Conservation (phyloP, 2,797 vertebrate genomes). For the Acipenser oxyrinchus region DNA sequence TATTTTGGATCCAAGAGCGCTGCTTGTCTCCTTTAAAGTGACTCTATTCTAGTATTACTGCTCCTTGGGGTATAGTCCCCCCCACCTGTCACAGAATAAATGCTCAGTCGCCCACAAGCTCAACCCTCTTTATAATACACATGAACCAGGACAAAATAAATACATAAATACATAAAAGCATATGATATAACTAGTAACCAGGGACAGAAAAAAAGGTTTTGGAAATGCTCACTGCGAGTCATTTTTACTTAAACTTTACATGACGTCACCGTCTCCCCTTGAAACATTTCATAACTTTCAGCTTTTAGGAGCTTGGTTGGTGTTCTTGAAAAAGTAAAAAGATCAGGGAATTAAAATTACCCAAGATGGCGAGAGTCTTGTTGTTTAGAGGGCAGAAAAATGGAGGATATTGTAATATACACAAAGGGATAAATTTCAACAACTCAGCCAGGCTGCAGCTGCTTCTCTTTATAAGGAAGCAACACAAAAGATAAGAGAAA, state of each 20-base stretch:
- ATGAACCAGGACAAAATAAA: no score
- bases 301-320: slow-evolving; percentile 42
- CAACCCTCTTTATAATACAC: no score
- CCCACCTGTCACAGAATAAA: slow-evolving; percentile 19
- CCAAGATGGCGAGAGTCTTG: slow-evolving; percentile 99
- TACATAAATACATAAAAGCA: no score
- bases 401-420: slow-evolving; percentile 99
- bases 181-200: no score
- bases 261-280: slow-evolving; percentile 57
- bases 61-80: slow-evolving; percentile 2
- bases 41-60: no score
- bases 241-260: slow-evolving; percentile 59
- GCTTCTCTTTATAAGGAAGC: slow-evolving; percentile 46
- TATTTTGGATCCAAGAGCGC: no score
- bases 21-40: no score
- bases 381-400: slow-evolving; percentile 97
- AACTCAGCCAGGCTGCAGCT: slow-evolving; percentile 76
- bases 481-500: slow-evolving; percentile 8
- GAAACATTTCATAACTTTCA: slow-evolving; percentile 65
- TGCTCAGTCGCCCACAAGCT: no score
- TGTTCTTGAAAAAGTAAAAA: slow-evolving; percentile 41
- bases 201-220: slow-evolving; percentile 1
- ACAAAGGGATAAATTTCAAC: slow-evolving; percentile 97
- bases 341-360: slow-evolving; percentile 74
- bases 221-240: slow-evolving; percentile 18